Evolutionary conservation across 2,113 vertebrate species (phyloP), one percentile per base, ranked within the genome.

Genomic region (Pterocles orientalis): DNA sequence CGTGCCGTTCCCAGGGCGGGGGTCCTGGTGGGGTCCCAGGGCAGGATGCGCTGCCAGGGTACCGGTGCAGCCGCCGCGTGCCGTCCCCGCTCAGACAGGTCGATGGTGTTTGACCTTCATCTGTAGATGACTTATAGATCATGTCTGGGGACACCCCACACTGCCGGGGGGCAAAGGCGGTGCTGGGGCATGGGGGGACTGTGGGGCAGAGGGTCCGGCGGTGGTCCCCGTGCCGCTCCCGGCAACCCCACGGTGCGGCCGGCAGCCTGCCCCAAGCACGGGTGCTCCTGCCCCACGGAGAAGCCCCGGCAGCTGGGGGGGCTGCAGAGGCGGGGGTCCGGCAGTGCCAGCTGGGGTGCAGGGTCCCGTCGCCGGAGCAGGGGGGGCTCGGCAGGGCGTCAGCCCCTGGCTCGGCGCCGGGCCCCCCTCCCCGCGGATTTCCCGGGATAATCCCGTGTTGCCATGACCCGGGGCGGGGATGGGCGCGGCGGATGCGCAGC

Each of bases 41-140:
- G 47, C 26, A 10, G 17, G 23, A 14, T 4, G 7, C 3, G 9
- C 13, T n/a, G 26, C 45, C 9, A 0, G 34, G 34, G 28, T 26
- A 25, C 70, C 39, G 2, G 5, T 9, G 18, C 36, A 33, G 64
- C 53, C 1, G 0, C 26, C 29, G 43, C 1, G 2, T 14, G 73
- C 72, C 4, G 9, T 28, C 75, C 18, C 45, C 5, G 43, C 68
- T 24, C 72, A 23, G 60, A 4, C 3, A 5, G 84, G 58, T 94
- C 88, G 73, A 95, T 96, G 4, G 25, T 0, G 50, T 90, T 77
- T 90, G 95, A 95, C 91, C 93, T 96, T 95, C 91, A 18, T 50
- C 56, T n/a, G 4, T 24, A 1, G 4, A 7, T 4, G 64, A 69
- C 6, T 65, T 25, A 95, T 85, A 5, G 94, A 92, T 92, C 2